These are phyloP conservation scores for Sphaerophoria rueppellii DNA, from an alignment of 2,888 invertebrate genomes.

Conservation along the genomic window DNA sequence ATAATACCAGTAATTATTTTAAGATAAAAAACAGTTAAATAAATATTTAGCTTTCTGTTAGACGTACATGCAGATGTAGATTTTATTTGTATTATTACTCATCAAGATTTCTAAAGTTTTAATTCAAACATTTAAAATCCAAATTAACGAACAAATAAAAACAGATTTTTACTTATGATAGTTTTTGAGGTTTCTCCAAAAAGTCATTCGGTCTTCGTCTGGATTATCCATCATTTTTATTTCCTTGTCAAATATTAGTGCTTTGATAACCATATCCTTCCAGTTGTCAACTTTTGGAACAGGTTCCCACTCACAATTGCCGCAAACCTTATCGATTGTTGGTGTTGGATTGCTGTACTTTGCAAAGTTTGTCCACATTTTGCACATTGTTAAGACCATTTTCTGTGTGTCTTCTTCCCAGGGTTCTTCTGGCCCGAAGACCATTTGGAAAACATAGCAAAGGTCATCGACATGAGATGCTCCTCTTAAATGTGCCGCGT, in stretches of 20 bases:
- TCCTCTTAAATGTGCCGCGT: constrained; percentile 81
- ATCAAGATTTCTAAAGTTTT: too few relatives aligned
- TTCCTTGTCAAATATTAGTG: constrained; percentile 43
- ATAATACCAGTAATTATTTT: too few relatives aligned
- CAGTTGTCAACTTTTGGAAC: constrained; percentile 52
- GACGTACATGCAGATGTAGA: too few relatives aligned
- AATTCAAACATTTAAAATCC: too few relatives aligned
- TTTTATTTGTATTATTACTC: too few relatives aligned
- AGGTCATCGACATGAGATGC: constrained; percentile 85
- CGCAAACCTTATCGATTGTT: background rate
- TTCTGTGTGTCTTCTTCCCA: constrained; percentile 68
- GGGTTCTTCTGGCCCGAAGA: constrained; percentile 46
- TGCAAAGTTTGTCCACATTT: constrained; percentile 85
- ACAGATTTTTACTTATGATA: constrained; percentile 1
- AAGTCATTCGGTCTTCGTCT: constrained; percentile 69
- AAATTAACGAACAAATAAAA: too few relatives aligned
- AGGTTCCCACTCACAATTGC: constrained; percentile 73
- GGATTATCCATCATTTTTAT: constrained; percentile 71
- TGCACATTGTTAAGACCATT: constrained; percentile 82
- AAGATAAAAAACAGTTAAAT: too few relatives aligned
- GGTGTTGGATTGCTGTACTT: constrained; percentile 78
- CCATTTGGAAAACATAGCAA: constrained; percentile 83
- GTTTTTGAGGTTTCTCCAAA: constrained; percentile 74
- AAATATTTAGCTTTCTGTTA: too few relatives aligned
- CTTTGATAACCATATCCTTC: constrained; percentile 62